Base-by-base conservation (phyloP, 2,797 vertebrate species). In the Cheirogaleus major region DNA sequence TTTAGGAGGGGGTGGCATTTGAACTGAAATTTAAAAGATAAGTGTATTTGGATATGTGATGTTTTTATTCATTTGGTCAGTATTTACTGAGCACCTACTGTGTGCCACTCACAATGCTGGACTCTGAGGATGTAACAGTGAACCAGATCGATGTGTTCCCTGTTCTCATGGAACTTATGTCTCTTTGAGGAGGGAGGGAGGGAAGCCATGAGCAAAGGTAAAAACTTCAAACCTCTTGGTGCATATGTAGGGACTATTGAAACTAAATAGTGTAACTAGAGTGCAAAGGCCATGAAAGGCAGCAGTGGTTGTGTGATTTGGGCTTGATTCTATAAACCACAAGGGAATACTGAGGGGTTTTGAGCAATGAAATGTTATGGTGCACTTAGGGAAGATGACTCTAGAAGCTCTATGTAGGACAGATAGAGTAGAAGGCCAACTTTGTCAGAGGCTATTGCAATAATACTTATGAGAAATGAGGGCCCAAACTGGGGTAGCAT, bases 21-120 rank as follows among this genome's bases (percentile, higher is more conserved):
- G 70, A 91, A 72, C 18, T 95, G 83, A 55, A 89, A 70, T 86
- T 83, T 91, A 61, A 95, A 96, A 88, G 32, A 7, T 94, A 87
- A 92, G 38, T 93, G 70, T 27, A 61, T 93, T 83, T 86, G n/a
- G 8, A 67, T 55, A 45, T 38, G 32, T 38, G 23, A 78, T 89
- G 14, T 38, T 63, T 80, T 72, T 90, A 84, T 57, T 95, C 61
- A 76, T 50, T 65, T 35, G 78, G 15, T 69, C 59, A 80, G 4
- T 87, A 92, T 80, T 72, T 78, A 73, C 41, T 88, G 35, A 89
- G 57, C 48, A 85, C 55, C 43, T 96, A n/a, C 55, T 89, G 4
- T 86, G 18, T 85, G 61, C 27, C 17, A 45, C 59, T 27, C 61
- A 61, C 13, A 61, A 17, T 35, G 2, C 88, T 87, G 67, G n/a